Base-by-base conservation (phyloP, 2,797 vertebrate genomes). In the Leuciscus waleckii region DNA sequence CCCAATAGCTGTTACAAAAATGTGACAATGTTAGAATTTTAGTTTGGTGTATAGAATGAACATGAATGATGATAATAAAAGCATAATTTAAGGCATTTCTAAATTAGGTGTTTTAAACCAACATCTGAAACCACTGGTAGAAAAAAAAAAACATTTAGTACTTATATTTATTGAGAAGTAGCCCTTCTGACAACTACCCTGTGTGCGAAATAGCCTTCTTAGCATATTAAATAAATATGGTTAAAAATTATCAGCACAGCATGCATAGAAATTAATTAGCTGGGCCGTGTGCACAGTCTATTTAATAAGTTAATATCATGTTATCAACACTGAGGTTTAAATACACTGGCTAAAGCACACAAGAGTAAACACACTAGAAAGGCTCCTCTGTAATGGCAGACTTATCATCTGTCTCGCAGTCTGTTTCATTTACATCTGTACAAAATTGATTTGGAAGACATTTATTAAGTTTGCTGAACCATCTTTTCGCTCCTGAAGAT, bases 371-470 rank as follows among this genome's bases (percentile, higher is more conserved):
- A 89, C 87, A 91, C 87, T 89, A 69, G 91, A 92, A 92, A 92
- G 88, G 89, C 82, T 85, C 90, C 88, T 87, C 85, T 88, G n/a
- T 94, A 94, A 94, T 95, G 93, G 92, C 89, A 91, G 91, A 93
- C 92, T 93, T 92, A 94, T 93, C 93, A 92, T 93, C 91, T 90
- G 90, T 93, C 89, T 92, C 87, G 81, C 91, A 92, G 88, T 92
- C 91, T 83, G 92, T 91, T 93, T 93, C 92, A 92, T 94, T 91
- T 92, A 93, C 92, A 92, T 94, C 93, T 93, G 92, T 89, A 84
- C 87, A 91, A 94, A 93, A 94, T 93, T 93, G 92, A 94, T 94
- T 94, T 91, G 78, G 86, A 93, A 93, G 92, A 93, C 93, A 92
- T 93, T 80, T 93, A 93, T 94, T 93, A 92, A 92, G 93, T 89